phyloP scores from a whole-genome alignment of 2,113 vertebrate species.

The Prietella phreatophila region DNA sequence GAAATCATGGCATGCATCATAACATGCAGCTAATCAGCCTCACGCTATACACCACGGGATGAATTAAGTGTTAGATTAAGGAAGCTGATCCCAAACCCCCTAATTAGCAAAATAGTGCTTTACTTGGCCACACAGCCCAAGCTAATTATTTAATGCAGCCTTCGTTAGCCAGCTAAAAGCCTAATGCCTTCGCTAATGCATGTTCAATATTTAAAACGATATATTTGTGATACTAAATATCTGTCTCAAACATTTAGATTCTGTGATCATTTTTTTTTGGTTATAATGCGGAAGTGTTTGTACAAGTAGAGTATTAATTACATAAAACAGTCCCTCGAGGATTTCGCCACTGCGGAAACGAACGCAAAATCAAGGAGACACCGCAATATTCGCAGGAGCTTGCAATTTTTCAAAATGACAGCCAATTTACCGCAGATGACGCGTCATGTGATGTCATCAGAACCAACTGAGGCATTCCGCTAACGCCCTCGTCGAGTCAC shows the following conservation, averaged over 20 bases:
- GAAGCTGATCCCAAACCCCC: conserved; percentile 38
- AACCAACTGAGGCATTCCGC: too few relatives aligned
- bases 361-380: too few relatives aligned
- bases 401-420: too few relatives aligned
- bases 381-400: too few relatives aligned
- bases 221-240: background rate
- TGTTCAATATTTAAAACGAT: background rate
- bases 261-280: background rate
- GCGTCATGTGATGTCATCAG: too few relatives aligned
- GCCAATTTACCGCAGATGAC: too few relatives aligned
- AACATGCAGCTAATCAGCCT: conserved; percentile 48
- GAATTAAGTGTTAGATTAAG: conserved; percentile 55
- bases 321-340: background rate
- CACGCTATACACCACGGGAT: conserved; percentile 43
- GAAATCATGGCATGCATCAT: conserved; percentile 57
- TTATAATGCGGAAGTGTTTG: background rate
- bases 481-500: too few relatives aligned
- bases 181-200: background rate
- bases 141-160: conserved; percentile 23
- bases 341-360: too few relatives aligned
- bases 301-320: background rate
- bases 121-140: conserved; percentile 6
- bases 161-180: conserved; percentile 1
- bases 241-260: background rate
- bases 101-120: conserved; percentile 47